These are phyloP conservation scores for Cynopterus brachyotis DNA, from an alignment of 2,113 vertebrate species.

Conservation along the genomic window DNA sequence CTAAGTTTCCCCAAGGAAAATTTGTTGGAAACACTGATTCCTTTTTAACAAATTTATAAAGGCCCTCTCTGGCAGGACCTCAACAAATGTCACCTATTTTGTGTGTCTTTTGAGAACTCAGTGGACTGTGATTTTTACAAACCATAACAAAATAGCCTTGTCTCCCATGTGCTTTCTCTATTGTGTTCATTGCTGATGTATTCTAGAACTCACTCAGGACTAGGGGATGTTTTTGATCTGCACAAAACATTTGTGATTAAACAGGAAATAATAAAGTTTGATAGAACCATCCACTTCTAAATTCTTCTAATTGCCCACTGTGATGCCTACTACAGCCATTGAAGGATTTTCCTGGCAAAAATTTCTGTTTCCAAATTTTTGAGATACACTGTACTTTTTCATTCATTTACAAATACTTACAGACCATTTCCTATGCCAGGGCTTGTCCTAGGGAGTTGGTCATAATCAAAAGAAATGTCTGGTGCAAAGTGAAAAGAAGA, in stretches of 20 bases:
- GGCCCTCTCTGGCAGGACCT: background rate
- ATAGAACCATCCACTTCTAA: background rate
- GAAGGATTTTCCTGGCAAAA: background rate
- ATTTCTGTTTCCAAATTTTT: background rate
- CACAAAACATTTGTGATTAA: background rate
- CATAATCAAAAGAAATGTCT: background rate
- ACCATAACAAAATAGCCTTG: background rate
- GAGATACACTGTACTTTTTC: background rate
- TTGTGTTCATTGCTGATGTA: background rate
- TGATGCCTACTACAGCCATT: no score
- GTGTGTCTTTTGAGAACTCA: constrained; percentile 24
- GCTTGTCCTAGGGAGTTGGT: background rate
- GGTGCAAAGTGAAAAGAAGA: background rate
- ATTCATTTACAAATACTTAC: background rate
- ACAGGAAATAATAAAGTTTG: background rate
- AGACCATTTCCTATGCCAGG: background rate
- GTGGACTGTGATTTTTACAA: background rate
- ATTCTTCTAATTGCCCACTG: background rate
- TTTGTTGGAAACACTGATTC: constrained; percentile 11
- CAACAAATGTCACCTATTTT: background rate
- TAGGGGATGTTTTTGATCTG: background rate
- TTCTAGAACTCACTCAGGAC: background rate
- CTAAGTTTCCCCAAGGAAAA: background rate
- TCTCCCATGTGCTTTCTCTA: background rate
- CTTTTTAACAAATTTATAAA: constrained; percentile 49